Evolutionary conservation across 2,888 invertebrate species (phyloP), one percentile per base, ranked within the genome.

Genomic region (Lepidochrysops patricia): DNA sequence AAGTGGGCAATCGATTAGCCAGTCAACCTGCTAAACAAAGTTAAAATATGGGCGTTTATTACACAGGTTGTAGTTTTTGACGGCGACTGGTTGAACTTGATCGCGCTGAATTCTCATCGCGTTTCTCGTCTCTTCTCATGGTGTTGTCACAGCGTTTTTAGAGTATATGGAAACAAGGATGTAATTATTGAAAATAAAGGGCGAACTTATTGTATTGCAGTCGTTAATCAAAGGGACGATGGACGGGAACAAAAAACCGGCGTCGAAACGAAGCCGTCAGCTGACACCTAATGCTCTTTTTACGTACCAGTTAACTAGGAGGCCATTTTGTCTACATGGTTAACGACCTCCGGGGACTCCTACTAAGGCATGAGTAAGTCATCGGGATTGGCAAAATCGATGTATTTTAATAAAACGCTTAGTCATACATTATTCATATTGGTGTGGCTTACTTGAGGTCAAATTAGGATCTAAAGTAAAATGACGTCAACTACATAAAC

Each of bases 221-320:
- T 78, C 79, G 77, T 84, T 84, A 84, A 84, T 85, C 80, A 84
- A 80, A 79, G 72, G 74, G 75, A 76, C n/a, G 74, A 74, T 72
- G 69, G 71, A 72, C 71, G 68, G 70, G 70, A 76, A 77, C 78
- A 81, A 81, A 80, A 81, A 78, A 73, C 70, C 66, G 72, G 70
- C 67, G 66, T 72, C 71, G 71, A 68, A 67, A 71, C 58, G 49
- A 60, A 58, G 60, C 52, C 62, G 60, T 59, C 61, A 63, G 62
- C 57, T 61, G 63, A 61, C 62, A 61, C 61, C 62, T 65, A 59
- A 67, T 65, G 62, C 60, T 60, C 70, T 76, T 75, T 76, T 76
- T 75, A 75, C 63, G 64, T 58, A 72, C 70, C 72, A 68, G 72
- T 76, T 71, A 72, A 73, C 68, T 69, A 68, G 63, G 70, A 70